Evolutionary conservation across 2,797 vertebrate species (phyloP), one percentile per base, ranked within the genome.

Genomic region (Argyrosomus regius): DNA sequence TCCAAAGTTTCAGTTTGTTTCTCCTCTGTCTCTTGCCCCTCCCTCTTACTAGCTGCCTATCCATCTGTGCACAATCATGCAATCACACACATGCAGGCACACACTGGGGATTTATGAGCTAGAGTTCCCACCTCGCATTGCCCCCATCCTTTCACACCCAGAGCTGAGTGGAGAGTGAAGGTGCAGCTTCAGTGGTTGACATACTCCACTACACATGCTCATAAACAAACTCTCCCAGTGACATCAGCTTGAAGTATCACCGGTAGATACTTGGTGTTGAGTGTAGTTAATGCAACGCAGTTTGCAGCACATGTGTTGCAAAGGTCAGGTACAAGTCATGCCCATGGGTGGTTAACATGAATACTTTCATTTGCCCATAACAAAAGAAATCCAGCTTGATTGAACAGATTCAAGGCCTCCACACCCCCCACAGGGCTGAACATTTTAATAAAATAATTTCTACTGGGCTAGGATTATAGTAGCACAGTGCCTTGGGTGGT

Each of bases 181-280:
- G 61, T 79, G 75, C 58, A 81, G 81, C 81, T 71, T 74, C 79
- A 75, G 79, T 65, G 70, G 75, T 81, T 80, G 77, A 87, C 59
- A 86, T 66, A 80, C 76, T 72, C 68, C 52, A 73, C 68, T 72
- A 77, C 84, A 86, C 74, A 73, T 72, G 62, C 62, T 76, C 58
- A 81, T 54, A 81, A 61, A 88, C 65, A 80, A 78, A 61, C 43
- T 61, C 17, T 69, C 43, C 24, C 41, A 26, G 24, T 50, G 31
- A 80, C 39, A 52, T 48, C 41, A 80, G 50, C 22, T 69, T 46
- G 41, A 70, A 64, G 56, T 22, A 52, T 73, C 13, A 43, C 56
- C 13, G 45, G 20, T 56, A 48, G 9, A 67, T 53, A 72, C 22
- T 60, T 75, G 70, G n/a, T 45, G 72, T 72, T 56, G 50, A 74